These are phyloP conservation scores for Peromyscus melanophrys DNA, from an alignment of 2,797 vertebrate species.

Conservation along the genomic window DNA sequence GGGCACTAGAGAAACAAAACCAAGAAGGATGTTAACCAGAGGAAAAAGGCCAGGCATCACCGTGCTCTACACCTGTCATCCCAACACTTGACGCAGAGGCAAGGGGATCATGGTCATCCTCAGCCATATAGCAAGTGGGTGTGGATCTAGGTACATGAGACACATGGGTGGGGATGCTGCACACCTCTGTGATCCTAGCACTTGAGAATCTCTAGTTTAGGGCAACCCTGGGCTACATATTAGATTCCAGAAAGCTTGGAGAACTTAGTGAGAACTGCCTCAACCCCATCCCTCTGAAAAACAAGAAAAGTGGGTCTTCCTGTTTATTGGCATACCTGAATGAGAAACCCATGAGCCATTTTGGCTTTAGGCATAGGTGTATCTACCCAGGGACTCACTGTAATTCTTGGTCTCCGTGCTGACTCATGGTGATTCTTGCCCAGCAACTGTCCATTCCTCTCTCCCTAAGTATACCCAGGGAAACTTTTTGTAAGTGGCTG, in stretches of 20 bases:
- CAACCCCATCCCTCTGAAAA: background rate
- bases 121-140: background rate
- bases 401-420: background rate
- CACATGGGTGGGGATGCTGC: no score
- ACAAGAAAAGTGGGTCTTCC: background rate
- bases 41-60: background rate
- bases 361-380: background rate
- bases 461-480: background rate
- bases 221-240: background rate
- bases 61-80: background rate
- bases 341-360: background rate
- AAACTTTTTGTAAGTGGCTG: background rate
- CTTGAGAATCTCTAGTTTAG: background rate
- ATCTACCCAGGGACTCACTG: background rate
- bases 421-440: background rate
- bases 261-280: background rate
- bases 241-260: background rate
- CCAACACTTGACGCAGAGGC: background rate
- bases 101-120: background rate
- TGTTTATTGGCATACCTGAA: background rate
- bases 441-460: background rate
- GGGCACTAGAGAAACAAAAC: background rate
- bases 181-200: background rate
- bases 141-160: background rate
- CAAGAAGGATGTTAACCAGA: background rate